Evolutionary conservation across 2,113 vertebrate species (phyloP).

Genomic region (Phainopepla nitens): DNA sequence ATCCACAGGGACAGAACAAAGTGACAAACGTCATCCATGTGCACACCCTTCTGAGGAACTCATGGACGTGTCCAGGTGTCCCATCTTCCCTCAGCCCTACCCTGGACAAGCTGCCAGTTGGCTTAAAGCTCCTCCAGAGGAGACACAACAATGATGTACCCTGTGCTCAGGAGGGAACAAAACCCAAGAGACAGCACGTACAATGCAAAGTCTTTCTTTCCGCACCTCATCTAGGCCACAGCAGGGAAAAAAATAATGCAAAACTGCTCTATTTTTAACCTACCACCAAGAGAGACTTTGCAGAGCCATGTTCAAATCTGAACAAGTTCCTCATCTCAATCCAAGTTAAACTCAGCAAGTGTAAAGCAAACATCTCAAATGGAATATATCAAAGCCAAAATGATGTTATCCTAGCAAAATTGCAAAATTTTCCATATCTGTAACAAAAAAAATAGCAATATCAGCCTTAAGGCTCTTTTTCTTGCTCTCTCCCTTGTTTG

Average conservation of each 20-base stretch:
- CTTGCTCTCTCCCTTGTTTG: neutral
- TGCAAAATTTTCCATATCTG: neutral
- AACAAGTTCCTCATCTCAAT: constrained; percentile 11
- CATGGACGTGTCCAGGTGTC: accelerated
- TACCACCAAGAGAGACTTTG: neutral
- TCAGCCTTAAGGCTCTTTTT: neutral
- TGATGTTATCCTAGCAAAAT: neutral
- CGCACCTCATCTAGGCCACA: neutral
- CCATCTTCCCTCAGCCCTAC: neutral
- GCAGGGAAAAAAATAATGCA: neutral
- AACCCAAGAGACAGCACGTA: neutral
- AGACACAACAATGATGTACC: neutral
- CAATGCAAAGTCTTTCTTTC: neutral
- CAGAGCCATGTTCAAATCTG: neutral
- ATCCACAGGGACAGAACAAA: neutral
- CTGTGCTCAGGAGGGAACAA: neutral
- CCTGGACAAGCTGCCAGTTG: neutral
- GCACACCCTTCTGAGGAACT: neutral
- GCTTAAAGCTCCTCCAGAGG: neutral
- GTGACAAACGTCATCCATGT: accelerated
- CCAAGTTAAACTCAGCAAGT: constrained; percentile 40
- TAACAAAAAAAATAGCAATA: neutral
- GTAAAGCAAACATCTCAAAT: constrained; percentile 7
- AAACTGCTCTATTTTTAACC: constrained; percentile 16
- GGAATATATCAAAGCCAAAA: constrained; percentile 10